phyloP scores from a whole-genome alignment of 2,113 vertebrate species.

The Pantherophis guttatus region DNA sequence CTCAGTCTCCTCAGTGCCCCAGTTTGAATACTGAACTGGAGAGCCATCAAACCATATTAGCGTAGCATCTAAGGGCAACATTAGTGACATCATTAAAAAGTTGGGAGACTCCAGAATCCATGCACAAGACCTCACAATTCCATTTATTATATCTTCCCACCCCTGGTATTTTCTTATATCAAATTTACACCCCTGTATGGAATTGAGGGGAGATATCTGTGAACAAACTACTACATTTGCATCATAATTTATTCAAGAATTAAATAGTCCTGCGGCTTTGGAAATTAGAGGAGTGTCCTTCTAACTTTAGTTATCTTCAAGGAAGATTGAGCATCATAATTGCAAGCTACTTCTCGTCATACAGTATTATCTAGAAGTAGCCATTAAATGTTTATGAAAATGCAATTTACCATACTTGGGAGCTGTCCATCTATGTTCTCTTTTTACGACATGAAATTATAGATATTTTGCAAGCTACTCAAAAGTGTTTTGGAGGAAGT shows the following conservation, averaged over 20 bases:
- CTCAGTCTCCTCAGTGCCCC: constrained; percentile 78
- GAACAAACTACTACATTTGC: neutral
- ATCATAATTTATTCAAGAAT: neutral
- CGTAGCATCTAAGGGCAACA: constrained; percentile 72
- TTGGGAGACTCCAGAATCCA: neutral
- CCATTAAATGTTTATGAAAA: neutral
- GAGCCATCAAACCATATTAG: constrained; percentile 82
- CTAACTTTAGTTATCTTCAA: neutral
- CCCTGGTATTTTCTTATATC: neutral
- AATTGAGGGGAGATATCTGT: too few relatives aligned
- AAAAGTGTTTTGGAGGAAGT: neutral
- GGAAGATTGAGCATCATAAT: neutral
- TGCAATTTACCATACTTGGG: neutral
- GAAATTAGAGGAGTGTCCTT: neutral
- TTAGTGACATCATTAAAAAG: constrained; percentile 12
- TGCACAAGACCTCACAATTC: neutral
- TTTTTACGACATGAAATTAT: neutral
- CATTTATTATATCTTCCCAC: neutral
- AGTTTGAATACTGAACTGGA: constrained; percentile 80
- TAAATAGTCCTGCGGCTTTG: neutral
- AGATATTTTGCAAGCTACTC: neutral
- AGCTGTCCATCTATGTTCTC: too few relatives aligned
- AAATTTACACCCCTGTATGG: neutral
- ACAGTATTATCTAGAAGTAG: neutral
- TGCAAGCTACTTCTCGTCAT: neutral